Conservation (phyloP, 2,113 vertebrate species). For the Eulemur macaco region DNA sequence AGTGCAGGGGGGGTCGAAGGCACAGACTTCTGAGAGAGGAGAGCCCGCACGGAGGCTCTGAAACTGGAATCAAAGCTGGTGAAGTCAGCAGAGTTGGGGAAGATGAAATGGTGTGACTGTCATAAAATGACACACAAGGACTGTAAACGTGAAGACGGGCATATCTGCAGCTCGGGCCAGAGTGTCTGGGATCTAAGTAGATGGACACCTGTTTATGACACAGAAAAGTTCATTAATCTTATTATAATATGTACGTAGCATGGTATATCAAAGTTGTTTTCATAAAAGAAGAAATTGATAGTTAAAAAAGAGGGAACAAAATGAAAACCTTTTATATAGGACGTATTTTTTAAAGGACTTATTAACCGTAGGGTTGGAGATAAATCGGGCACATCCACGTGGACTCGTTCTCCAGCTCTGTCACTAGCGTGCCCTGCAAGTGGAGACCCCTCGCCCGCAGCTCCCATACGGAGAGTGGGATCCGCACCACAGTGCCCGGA, state of each 20-base stretch:
- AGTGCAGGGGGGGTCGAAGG: not conserved
- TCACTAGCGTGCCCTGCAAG: not conserved
- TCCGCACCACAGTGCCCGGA: not conserved
- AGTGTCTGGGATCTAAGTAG: not conserved
- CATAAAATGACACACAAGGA: not conserved
- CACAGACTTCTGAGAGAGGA: not conserved
- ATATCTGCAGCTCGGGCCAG: not conserved
- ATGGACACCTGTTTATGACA: not conserved
- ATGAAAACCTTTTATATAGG: not conserved
- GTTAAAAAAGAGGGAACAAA: not conserved
- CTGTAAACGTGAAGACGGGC: not conserved
- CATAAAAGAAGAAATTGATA: not conserved
- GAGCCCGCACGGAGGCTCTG: not conserved
- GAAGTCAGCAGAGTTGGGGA: not conserved
- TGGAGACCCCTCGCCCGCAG: not conserved
- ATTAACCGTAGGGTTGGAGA: not conserved
- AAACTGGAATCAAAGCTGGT: not conserved
- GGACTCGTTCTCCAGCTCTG: not conserved
- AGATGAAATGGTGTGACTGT: conserved; percentile 37
- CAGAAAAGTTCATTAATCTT: not conserved
- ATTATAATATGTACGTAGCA: not conserved
- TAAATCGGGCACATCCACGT: not conserved
- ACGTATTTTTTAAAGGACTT: not conserved
- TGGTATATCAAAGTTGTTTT: not conserved
- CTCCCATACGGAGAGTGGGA: not conserved